Evolutionary conservation across 2,888 invertebrate species (phyloP), one percentile per base, ranked within the genome.

Genomic region (Thymelicus acteon): DNA sequence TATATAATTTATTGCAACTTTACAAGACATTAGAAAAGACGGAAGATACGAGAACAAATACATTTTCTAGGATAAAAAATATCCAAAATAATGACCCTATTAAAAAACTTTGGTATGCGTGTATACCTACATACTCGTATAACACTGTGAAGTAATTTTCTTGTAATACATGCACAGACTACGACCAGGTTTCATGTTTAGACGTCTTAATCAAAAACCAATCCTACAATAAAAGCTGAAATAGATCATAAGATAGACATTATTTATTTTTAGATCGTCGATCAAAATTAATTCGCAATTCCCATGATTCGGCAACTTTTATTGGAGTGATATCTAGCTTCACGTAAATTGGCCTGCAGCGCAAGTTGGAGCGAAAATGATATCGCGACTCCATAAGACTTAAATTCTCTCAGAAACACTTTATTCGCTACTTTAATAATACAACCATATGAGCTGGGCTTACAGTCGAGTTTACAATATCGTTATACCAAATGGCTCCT

Each of bases 241-340:
- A 31, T 31, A 31, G 31, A 3, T 5, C 3, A 31, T 5, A 31
- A 31, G 31, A 19, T 19, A 19, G 19, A 19, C 19, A 85, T 15
- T 49, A 49, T 15, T 49, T n/a, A 83, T 85, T 84, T 80, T 77
- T 67, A 67, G 62, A 60, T 24, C 15, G 60, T 15, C 31, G 19
- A 84, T 85, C 82, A 85, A 85, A 84, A 85, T 83, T 81, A 86
- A 84, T 85, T 80, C 76, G 77, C 83, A 82, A 86, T 85, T 82
- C 76, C 79, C 77, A 77, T 75, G 76, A 84, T 77, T 85, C 85
- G 79, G 82, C 82, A 78, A 63, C 19, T 70, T 70, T 70, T 70
- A 70, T 70, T 64, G 48, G 31, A 58, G 47, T 60, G 54, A 54
- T 60, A 60, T 37, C 44, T 65, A 60, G 64, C 60, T 71, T 13